These are phyloP conservation scores for Crocodylus rhombifer DNA, from an alignment of 2,797 vertebrate species.

Conservation along the genomic window DNA sequence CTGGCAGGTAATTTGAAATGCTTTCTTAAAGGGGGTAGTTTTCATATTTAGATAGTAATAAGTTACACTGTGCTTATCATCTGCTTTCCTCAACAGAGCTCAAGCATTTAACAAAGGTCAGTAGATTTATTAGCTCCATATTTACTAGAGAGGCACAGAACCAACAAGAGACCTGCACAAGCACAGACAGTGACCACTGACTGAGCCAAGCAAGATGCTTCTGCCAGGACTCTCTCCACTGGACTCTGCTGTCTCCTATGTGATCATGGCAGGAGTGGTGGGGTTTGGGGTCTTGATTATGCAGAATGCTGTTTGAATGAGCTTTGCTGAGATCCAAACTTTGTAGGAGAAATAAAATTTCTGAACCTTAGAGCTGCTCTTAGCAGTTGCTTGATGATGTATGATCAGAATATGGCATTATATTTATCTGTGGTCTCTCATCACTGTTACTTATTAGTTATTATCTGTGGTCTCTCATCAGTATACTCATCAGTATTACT, in stretches of 20 bases:
- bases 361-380: too few relatives aligned
- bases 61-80: neutral
- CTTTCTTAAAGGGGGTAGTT: neutral
- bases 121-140: neutral
- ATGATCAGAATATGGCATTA: too few relatives aligned
- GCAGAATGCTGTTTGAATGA: slow-evolving; percentile 38
- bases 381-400: too few relatives aligned
- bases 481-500: neutral
- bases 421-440: neutral
- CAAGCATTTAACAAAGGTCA: neutral
- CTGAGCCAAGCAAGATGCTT: neutral
- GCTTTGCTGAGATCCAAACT: slow-evolving; percentile 1
- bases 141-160: neutral
- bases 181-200: neutral
- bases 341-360: slow-evolving; percentile 34
- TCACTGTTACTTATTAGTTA: too few relatives aligned
- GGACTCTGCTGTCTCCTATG: neutral
- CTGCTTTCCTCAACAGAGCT: neutral
- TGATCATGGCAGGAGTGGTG: neutral
- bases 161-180: neutral
- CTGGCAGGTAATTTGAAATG: neutral
- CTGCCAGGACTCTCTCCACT: accelerated
- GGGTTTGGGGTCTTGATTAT: neutral
- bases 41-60: neutral
- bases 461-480: too few relatives aligned